Evolutionary conservation across 1,140 invertebrate species (phyloP).

Genomic region (Lucilia cuprina): DNA sequence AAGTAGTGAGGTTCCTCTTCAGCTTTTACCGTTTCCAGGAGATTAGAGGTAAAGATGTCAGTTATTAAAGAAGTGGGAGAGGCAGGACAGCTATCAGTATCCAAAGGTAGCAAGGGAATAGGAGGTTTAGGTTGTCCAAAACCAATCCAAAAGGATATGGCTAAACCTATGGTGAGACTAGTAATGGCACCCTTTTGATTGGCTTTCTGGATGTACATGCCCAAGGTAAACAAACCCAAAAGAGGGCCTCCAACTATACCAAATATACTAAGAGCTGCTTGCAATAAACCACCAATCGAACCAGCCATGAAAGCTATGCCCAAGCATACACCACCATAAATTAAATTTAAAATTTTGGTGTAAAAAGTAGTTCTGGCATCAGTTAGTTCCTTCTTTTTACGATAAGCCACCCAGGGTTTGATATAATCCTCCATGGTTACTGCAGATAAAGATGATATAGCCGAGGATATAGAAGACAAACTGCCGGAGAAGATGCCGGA

Average conservation of each 20-base stretch:
- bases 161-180: conserved; percentile 72
- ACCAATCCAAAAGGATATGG: conserved; percentile 82
- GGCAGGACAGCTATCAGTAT: conserved; percentile 67
- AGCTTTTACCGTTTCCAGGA: neutral
- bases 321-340: conserved; percentile 75
- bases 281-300: conserved; percentile 74
- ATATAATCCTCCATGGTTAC: conserved; percentile 86
- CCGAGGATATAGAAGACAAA: conserved; percentile 84
- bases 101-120: conserved; percentile 67
- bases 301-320: conserved; percentile 75
- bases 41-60: conserved; percentile 36
- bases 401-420: conserved; percentile 63
- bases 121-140: conserved; percentile 81
- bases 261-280: conserved; percentile 79
- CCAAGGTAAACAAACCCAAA: conserved; percentile 79
- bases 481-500: conserved; percentile 84
- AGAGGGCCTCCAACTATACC: conserved; percentile 82
- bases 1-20: conserved; percentile 47
- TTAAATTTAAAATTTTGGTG: conserved; percentile 71
- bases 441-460: conserved; percentile 82
- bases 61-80: conserved; percentile 36
- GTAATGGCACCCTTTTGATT: conserved; percentile 76
- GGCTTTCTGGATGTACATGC: conserved; percentile 73
- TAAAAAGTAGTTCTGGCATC: conserved; percentile 57
- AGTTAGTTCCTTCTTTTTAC: conserved; percentile 46